Base-by-base conservation (phyloP, 2,797 vertebrate genomes). In the Propithecus deckenii region DNA sequence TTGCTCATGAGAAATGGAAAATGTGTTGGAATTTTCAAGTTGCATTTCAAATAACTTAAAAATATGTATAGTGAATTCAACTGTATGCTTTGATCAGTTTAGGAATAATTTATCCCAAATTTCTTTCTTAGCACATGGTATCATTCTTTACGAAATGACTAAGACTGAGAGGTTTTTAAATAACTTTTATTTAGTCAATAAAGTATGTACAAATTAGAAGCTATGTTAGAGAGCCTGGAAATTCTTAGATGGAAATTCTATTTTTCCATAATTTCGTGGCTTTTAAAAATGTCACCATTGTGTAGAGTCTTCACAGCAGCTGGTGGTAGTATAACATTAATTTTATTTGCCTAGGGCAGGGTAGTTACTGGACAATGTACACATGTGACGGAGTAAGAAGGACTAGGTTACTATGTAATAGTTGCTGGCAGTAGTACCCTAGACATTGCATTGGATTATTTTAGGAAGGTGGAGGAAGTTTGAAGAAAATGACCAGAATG, bases 1-100 rank as follows among this genome's bases (percentile, higher is more conserved):
- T 85, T 95, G 50, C 63, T 94, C 78, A n/a, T 57, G 55, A 89
- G 46, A 97, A 92, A 52, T 88, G 5, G 65, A 35, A 94, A 85
- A 67, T 83, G 48, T 23, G 3, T 32, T 69, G n/a, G 9, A 74
- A 55, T 52, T 95, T 95, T 91, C 20, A 95, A 86, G 55, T 93
- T 95, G 5, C 14, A 78, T 81, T 95, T 94, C 41, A 69, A 43
- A 72, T 63, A 75, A 32, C 28, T 94, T 35, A 72, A 46, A 79
- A 78, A 63, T 46, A n/a, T 69, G 15, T 17, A 35, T 14, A 22
- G 38, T 89, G 72, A 63, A 9, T 86, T 80, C 32, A 88, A 7
- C 8, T 86, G 30, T 10, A 83, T 52, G 28, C 67, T 74, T 96
- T 75, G 55, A 13, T 86, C 46, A 78, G 11, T 50, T 92, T 75